Evolutionary conservation across 2,797 vertebrate genomes (phyloP), one percentile per base, ranked within the genome.

Genomic region (Rhynchonycteris naso): DNA sequence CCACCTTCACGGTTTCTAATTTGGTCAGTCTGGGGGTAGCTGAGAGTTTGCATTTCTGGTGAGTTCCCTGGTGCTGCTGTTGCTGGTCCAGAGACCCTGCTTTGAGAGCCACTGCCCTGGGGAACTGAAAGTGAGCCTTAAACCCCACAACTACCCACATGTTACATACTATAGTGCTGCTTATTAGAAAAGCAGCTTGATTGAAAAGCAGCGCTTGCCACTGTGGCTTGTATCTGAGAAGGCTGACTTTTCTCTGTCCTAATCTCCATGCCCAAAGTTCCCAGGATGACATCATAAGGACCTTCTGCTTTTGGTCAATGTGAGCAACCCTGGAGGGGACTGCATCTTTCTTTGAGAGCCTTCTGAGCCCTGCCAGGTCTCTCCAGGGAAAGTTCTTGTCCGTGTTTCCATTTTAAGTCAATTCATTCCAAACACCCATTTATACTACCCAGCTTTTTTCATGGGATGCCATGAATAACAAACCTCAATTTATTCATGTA

Each of bases 141-240:
- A 76, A 52, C 19, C 18, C 38, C 35, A 26, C 0, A 24, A 24
- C 13, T 14, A 7, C 65, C 71, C 33, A 9, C 0, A 1, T 0
- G 15, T 2, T 12, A 33, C 15, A 2, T 0, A 2, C 33, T 6
- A 1, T 10, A 1, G 22, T 10, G 38, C 13, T 35, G 54, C 47
- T 54, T 3, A 0, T 68, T 50, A 4, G 38, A 33, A 88, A 24
- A 72, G 30, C 54, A 58, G n/a, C 59, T 79, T 4, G 1, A 7
- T 0, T 14, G 59, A 75, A 75, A 47, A 12, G 9, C n/a, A 11
- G 0, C 2, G 14, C n/a, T 12, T 9, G 81, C 52, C 52, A 1
- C 66, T 1, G 6, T 43, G 52, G 59, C 65, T 47, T 22, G 7
- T 28, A 4, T 56, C 16, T 38, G 50, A 74, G 63, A 75, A 82